These are phyloP conservation scores for Urocyon cinereoargenteus DNA, from an alignment of 2,797 vertebrate genomes.

Conservation along the genomic window DNA sequence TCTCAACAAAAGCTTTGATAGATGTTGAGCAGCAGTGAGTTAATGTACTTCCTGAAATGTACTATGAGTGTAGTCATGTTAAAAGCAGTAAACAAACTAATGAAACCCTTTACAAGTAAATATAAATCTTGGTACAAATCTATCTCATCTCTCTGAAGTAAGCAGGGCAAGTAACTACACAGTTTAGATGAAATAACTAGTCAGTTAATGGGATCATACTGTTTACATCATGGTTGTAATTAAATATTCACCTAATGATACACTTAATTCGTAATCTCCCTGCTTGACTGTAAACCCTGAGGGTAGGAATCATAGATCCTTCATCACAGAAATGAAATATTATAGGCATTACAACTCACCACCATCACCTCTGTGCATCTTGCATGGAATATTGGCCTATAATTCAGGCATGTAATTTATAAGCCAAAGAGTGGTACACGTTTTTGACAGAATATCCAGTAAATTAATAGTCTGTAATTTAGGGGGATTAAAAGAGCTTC, in stretches of 20 bases:
- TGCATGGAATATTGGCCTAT: background rate
- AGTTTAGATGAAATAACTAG: background rate
- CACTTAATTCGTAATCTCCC: background rate
- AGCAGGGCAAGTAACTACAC: background rate
- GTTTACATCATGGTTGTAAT: background rate
- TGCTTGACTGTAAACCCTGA: background rate
- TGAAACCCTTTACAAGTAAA: background rate
- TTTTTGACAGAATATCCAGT: background rate
- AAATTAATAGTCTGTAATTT: background rate
- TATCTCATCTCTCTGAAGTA: background rate
- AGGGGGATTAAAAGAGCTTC: background rate
- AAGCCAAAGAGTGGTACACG: background rate
- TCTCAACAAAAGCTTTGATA: background rate
- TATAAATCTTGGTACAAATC: background rate
- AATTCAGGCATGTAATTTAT: conserved; percentile 16
- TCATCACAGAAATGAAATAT: background rate
- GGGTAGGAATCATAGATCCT: background rate
- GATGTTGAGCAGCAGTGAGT: background rate
- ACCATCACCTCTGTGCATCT: background rate
- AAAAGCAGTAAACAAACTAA: background rate
- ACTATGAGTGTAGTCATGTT: background rate
- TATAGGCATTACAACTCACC: background rate
- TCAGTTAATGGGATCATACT: background rate
- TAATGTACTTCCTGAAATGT: background rate
- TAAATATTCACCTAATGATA: background rate